Base-by-base conservation (phyloP, 2,888 invertebrate species). In the Drosophila neonasuta region DNA sequence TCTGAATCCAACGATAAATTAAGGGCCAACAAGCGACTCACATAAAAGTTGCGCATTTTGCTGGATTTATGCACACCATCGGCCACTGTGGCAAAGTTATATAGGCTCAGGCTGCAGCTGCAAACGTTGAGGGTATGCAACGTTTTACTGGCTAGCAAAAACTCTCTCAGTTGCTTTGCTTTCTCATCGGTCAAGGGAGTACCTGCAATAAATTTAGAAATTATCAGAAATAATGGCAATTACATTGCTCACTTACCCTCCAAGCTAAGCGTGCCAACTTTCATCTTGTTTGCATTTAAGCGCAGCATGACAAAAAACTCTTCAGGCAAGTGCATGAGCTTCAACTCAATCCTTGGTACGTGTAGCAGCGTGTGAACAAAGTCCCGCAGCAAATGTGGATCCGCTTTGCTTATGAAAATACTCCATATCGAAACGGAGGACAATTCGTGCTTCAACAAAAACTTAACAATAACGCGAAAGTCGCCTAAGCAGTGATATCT, bases 1-100 rank as follows among this genome's bases (percentile, higher is more conserved):
- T 71, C 67, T 0, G 84, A 83, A 17, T 91, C 91, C 54, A 90
- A 65, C 2, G 60, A 69, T 2, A 86, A 59, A 1, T 54, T 55
- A 0, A 30, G 11, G 1, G 81, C 79, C 24, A 88, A 10, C 1
- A 90, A 32, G 1, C 89, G 84, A 34, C 80, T 89, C 42, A 86
- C 77, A 55, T 85, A 71, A 2, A 91, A 58, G 3, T 58, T 59
- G 1, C 62, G 57, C 32, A 91, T 39, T 3, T 75, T 71, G 2
- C 36, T 36, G 2, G 89, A 90, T 32, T 90, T 89, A 39, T 88
- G 45, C 2, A 91, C 76, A 0, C 89, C 91, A 74, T 90, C 91
- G 0, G 90, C 91, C 4, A 91, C 36, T 2, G 81, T 54, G 3
- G 88, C 83, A 50, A 90, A 90, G 30, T 82, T 86, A n/a, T 77